Evolutionary conservation across 2,113 vertebrate species (phyloP).

Genomic region (Deroptyus accipitrinus): DNA sequence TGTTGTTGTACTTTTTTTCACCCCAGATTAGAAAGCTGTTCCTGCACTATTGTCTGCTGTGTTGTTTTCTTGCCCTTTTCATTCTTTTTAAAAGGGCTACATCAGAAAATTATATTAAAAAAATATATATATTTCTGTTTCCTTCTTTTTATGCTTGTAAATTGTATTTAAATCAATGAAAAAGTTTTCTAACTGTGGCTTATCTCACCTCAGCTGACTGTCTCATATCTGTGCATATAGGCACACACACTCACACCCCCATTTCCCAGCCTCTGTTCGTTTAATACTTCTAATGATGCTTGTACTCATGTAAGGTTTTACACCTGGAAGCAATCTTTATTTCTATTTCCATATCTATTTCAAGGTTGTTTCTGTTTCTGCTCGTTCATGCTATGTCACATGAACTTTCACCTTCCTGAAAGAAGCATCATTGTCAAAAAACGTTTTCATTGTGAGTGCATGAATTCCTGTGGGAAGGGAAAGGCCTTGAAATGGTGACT

Average conservation of each 20-base stretch:
- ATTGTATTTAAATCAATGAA: not conserved
- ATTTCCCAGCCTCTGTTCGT: not conserved
- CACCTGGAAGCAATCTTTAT: not conserved
- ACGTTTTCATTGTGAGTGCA: fast-evolving
- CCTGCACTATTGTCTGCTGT: not conserved
- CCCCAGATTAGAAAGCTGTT: not conserved
- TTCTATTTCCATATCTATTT: not conserved
- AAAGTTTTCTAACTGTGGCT: not conserved
- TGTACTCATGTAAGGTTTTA: not conserved
- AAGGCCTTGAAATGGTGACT: not conserved
- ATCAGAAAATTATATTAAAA: not conserved
- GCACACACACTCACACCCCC: fast-evolving
- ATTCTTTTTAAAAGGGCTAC: not conserved
- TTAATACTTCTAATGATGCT: not conserved
- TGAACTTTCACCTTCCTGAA: not conserved
- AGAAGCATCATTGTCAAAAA: not conserved
- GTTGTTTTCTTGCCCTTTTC: not conserved
- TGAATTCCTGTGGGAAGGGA: not conserved
- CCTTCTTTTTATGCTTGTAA: not conserved
- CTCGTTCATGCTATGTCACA: not conserved
- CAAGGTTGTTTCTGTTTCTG: not conserved
- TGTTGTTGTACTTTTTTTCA: not conserved
- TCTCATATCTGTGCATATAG: not conserved
- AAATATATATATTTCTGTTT: not conserved
- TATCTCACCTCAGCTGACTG: not conserved